A percentile compares a stretch with the other conserved stretches of the same genome.
Conservation (phyloP, 2,888 invertebrate genomes). For the Agrotis ipsilon region DNA sequence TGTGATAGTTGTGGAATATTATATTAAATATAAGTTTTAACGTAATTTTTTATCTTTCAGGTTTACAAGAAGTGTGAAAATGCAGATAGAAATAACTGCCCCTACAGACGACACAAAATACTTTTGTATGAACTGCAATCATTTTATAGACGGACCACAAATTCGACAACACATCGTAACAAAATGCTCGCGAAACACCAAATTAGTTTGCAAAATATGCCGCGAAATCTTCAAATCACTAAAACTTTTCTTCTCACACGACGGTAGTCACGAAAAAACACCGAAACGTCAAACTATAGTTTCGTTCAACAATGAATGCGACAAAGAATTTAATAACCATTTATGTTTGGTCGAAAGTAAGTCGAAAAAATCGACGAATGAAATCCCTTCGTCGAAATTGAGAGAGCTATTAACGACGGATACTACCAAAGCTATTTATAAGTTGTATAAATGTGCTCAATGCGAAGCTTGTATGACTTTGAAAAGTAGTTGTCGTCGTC, state of each 20-base stretch:
- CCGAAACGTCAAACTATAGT: conserved; percentile 30
- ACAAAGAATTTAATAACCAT: conserved; percentile 45
- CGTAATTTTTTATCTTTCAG: conserved; percentile 14
- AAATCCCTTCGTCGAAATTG: neutral
- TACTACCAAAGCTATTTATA: conserved; percentile 1
- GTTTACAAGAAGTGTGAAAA: conserved; percentile 33
- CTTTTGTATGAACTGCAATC: conserved; percentile 44
- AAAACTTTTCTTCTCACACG: conserved; percentile 27
- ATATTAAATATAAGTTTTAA: too few relatives aligned
- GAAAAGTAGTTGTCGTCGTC: conserved; percentile 3
- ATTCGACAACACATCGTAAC: conserved; percentile 13
- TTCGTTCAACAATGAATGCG: conserved; percentile 53
- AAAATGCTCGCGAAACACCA: neutral
- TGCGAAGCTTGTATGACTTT: conserved; percentile 44
- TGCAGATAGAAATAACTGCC: conserved; percentile 20
- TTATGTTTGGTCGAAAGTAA: conserved; percentile 28
- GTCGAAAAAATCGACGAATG: conserved; percentile 1
- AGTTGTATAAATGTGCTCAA: conserved; percentile 37
- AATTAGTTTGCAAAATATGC: conserved; percentile 8
- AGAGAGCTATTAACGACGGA: neutral
- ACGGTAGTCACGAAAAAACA: conserved; percentile 3
- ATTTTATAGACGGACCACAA: neutral
- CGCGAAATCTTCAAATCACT: conserved; percentile 3
- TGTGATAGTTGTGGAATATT: too few relatives aligned
- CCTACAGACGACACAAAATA: conserved; percentile 15